Percentiles rank a stretch among this genome's conserved stretches.
phyloP scores from a whole-genome alignment of 2,113 vertebrate species.

The Lepisosteus osseus region DNA sequence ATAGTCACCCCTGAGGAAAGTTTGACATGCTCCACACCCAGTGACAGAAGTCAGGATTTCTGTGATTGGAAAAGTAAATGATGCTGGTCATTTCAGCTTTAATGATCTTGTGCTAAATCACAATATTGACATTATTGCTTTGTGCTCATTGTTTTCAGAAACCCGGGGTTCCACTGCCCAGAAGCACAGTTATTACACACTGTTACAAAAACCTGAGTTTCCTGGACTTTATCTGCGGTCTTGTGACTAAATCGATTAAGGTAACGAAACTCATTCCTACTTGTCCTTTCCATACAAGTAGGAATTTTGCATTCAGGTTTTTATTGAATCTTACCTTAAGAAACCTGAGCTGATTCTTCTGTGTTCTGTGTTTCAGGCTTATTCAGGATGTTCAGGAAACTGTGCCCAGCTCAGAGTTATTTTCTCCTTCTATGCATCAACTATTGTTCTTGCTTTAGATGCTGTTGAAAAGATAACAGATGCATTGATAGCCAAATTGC shows the following conservation, averaged over 20 bases:
- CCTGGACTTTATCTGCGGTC: slow-evolving; percentile 91
- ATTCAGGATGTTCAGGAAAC: slow-evolving; percentile 57
- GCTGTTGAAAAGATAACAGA: slow-evolving; percentile 71
- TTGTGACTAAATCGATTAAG: slow-evolving; percentile 83
- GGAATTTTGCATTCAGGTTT: too few species aligned
- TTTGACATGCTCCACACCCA: too few species aligned
- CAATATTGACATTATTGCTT: too few species aligned
- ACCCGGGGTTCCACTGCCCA: slow-evolving; percentile 84
- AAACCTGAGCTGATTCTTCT: background rate
- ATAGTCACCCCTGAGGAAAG: too few species aligned
- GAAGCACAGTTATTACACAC: slow-evolving; percentile 82
- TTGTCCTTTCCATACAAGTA: too few species aligned
- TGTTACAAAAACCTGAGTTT: slow-evolving; percentile 91
- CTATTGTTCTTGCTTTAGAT: slow-evolving; percentile 78
- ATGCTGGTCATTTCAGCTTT: background rate
- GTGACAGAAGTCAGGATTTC: background rate
- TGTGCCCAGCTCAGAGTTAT: slow-evolving; percentile 79
- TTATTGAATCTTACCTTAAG: background rate
- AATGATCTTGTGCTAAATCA: background rate
- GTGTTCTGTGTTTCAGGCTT: slow-evolving; percentile 66
- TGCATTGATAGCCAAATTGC: slow-evolving; percentile 76
- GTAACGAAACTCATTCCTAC: slow-evolving; percentile 51
- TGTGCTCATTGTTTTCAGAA: slow-evolving; percentile 58
- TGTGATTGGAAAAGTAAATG: background rate
- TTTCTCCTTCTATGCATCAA: slow-evolving; percentile 89